Evolutionary conservation across 2,888 invertebrate species (phyloP).

Genomic region (Amiota communis): DNA sequence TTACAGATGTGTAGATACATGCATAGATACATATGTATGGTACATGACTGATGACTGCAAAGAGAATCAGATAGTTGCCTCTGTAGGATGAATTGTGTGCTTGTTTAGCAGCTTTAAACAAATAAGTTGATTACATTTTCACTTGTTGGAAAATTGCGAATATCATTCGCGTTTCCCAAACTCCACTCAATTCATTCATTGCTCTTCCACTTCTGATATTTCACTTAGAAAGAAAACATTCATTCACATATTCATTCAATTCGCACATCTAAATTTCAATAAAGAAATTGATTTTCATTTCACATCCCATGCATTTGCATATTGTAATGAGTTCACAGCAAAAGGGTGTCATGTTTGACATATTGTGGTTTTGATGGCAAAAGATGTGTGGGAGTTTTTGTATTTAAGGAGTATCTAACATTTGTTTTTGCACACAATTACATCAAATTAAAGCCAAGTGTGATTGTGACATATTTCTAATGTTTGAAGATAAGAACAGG

Average conservation of each 20-base stretch:
- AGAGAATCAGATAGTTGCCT: not conserved
- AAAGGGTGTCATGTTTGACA: not conserved
- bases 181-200: not conserved
- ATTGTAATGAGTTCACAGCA: not conserved
- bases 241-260: not conserved
- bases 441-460: not conserved
- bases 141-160: conserved; percentile 7
- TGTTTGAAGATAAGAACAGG: too few species aligned
- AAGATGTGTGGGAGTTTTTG: too few species aligned
- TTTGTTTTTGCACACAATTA: not conserved
- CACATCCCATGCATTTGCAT: not conserved
- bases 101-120: conserved; percentile 8
- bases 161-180: not conserved
- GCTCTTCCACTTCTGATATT: not conserved
- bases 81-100: not conserved
- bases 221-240: not conserved
- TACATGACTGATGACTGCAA: not conserved
- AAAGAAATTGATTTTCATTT: not conserved
- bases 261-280: not conserved
- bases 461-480: too few species aligned
- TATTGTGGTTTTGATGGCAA: too few species aligned
- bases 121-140: conserved; percentile 21
- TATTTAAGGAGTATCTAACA: not conserved
- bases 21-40: not conserved
- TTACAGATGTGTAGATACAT: not conserved